phyloP scores from a whole-genome alignment of 2,888 invertebrate genomes.

The Dugesia japonica region DNA sequence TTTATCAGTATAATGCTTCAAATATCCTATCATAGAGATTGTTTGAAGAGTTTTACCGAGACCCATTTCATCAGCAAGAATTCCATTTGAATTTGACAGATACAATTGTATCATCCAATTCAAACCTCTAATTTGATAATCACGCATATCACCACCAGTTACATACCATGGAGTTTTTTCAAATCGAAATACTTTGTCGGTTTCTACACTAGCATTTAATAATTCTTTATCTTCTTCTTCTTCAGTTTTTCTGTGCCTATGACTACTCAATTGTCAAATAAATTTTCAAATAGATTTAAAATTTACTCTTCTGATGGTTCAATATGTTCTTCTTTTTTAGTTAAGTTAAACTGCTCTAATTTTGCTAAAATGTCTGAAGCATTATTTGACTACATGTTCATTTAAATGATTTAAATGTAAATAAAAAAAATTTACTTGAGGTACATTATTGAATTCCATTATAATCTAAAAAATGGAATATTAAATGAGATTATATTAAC shows the following conservation, averaged over 20 bases:
- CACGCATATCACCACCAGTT: conserved; percentile 78
- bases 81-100: conserved; percentile 95
- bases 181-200: conserved; percentile 63
- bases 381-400: background rate
- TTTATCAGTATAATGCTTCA: conserved; percentile 79
- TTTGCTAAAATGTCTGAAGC: background rate
- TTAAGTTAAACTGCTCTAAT: background rate
- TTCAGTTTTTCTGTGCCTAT: conserved; percentile 80
- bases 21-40: conserved; percentile 75
- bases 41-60: conserved; percentile 95
- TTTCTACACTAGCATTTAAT: conserved; percentile 62
- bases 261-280: too few species aligned
- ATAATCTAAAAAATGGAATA: too few species aligned
- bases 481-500: too few species aligned
- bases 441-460: too few species aligned
- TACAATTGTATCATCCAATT: conserved; percentile 99
- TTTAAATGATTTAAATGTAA: too few species aligned
- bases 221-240: conserved; percentile 96
- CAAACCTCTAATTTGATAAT: conserved; percentile 87
- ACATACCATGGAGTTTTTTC: conserved; percentile 76
- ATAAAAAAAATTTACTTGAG: too few species aligned
- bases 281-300: too few species aligned
- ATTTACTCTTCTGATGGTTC: too few species aligned
- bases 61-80: conserved; percentile 98
- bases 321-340: background rate